Base-by-base conservation (phyloP, 2,113 vertebrate genomes). In the Psammodynastes pulverulentus region DNA sequence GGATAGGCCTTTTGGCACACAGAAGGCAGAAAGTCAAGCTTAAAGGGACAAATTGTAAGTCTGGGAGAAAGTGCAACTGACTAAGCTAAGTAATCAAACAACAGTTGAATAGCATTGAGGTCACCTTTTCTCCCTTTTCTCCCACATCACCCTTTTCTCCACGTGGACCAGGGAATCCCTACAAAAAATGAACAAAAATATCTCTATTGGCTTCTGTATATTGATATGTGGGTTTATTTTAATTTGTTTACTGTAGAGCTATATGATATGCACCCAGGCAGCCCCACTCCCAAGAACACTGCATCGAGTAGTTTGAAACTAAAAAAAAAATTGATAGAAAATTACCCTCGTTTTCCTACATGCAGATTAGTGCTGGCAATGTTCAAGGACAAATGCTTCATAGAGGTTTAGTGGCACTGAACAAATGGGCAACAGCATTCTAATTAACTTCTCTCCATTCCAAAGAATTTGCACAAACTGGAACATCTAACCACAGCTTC, bases 41-140 rank as follows among this genome's bases (percentile, higher is more conserved):
- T 72, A 95, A 91, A 1, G 45, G 92, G 88, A 93, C 29, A 89
- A 90, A 90, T 92, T 48, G 9, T 79, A 94, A 85, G 86, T 19
- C 46, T 58, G 67, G 89, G 92, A 93, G 62, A 96, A 92, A 96
- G 92, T 67, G 92, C 85, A 96, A 95, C 86, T 93, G 94, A 93
- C 93, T 93, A 93, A 34, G 62, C 85, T 94, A 93, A 95, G 87
- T 91, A 94, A 95, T 79, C 91, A 96, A 95, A 93, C 93, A 95
- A 95, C 91, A 93, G 94, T 96, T 72, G 52, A 96, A 48, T 53
- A 95, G 94, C 46, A 92, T 91, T 94, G 67, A 92, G 91, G 97
- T 98, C 98, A 99, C 99, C 99, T 99, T 99, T 98, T 99, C 99
- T 98, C 99, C 99, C 98, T 98, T 99, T 96, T 99, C 99, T 98